Base-by-base conservation (phyloP, 1,140 invertebrate species). In the Neuroterus valhalla region DNA sequence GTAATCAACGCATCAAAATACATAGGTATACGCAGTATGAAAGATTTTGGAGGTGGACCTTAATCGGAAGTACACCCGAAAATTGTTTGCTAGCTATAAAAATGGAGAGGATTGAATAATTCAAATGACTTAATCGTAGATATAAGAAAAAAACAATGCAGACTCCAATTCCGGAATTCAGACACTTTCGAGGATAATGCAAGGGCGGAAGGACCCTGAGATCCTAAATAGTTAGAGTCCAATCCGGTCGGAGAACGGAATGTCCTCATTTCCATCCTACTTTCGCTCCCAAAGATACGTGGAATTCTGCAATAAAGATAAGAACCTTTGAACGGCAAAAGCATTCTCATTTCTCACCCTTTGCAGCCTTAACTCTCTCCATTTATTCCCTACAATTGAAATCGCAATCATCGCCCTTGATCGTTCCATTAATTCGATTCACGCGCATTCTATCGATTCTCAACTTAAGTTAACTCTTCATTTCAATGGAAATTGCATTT, bases 271-370 rank as follows among this genome's bases (percentile, higher is more conserved):
- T 79, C 75, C 76, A 75, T 74, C 55, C 55, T 62, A 62, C 55
- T 62, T 62, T 62, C 55, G 55, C 21, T 62, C n/a, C 55, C 74
- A 70, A 84, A 82, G 78, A 77, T 84, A 82, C 80, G 74, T 70
- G 80, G 81, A 82, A 86, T 85, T 82, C 70, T 72, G 76, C 84
- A 85, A 85, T 86, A 86, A 85, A 86, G 83, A 85, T 86, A 85
- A 85, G 78, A 83, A 85, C 77, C 80, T 80, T 85, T 80, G 78
- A 85, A 77, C 74, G 70, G 70, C 46, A 66, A 68, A 72, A 70
- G 42, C 21, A 38, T 66, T 38, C 68, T 68, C 52, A 23, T 67
- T 44, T 74, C 21, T 71, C 69, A 66, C 67, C 23, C 68, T 62
- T 62, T 62, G 23, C 55, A 62, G 21, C 11, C 31, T 26, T 26